Conservation (phyloP, 2,113 vertebrate species). For the Campylorhamphus procurvoides region DNA sequence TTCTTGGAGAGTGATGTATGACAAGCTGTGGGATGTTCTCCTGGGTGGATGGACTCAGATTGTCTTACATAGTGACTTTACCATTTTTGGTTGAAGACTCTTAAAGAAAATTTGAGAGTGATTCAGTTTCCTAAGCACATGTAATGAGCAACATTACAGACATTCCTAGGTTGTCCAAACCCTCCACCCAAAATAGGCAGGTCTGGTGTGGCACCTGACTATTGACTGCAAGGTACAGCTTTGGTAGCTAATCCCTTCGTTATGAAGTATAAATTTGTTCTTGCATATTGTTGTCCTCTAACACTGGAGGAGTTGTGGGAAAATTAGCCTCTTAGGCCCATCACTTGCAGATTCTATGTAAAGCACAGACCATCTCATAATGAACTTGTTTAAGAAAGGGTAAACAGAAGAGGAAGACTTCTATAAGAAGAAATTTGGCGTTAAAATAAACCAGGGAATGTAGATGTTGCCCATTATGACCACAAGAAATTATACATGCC, state of each 20-base stretch:
- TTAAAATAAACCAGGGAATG: neutral
- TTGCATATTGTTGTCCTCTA: neutral
- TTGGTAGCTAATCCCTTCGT: neutral
- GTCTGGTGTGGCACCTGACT: neutral
- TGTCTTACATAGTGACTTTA: neutral
- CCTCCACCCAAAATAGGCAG: neutral
- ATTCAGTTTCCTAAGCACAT: neutral
- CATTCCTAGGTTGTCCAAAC: neutral
- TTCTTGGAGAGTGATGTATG: neutral
- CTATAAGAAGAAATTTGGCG: neutral
- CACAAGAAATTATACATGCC: neutral
- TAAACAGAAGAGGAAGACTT: neutral
- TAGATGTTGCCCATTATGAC: neutral
- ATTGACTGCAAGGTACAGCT: neutral
- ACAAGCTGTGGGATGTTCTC: conserved; percentile 6
- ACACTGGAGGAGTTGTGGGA: neutral
- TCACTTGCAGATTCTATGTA: neutral
- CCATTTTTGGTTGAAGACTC: neutral
- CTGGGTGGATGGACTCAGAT: neutral
- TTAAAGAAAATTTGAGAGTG: neutral
- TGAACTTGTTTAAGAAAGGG: neutral
- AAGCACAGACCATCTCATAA: neutral
- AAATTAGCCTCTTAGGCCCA: neutral
- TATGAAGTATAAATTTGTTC: neutral
- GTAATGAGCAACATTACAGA: neutral